Conservation (phyloP, 1,140 invertebrate species). For the Pentalonia nigronervosa region DNA sequence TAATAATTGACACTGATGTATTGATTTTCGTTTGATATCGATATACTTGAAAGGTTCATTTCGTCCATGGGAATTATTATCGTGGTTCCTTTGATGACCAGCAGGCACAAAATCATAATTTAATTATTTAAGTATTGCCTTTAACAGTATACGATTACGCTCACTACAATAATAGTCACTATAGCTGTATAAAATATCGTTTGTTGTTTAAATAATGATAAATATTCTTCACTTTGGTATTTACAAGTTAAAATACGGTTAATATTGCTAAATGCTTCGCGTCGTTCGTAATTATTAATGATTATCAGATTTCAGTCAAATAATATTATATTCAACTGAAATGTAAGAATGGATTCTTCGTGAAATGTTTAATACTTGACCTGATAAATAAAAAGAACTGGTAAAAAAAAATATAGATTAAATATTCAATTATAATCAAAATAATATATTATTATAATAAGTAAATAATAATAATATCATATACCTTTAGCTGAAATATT, state of each 20-base stretch:
- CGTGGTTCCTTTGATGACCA: not conserved
- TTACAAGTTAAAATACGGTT: not conserved
- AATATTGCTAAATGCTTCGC: not conserved
- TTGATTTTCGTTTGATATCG: not conserved
- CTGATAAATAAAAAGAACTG: not conserved
- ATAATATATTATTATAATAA: no score
- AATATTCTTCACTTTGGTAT: not conserved
- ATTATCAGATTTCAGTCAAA: not conserved
- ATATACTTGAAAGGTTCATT: not conserved
- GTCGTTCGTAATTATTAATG: not conserved
- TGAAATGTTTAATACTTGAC: not conserved
- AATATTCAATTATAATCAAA: not conserved
- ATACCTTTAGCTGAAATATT: no score
- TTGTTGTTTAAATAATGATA: not conserved
- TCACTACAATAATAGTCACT: not conserved
- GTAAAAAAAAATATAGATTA: not conserved
- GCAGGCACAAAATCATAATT: not conserved
- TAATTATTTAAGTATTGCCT: not conserved
- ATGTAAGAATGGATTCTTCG: not conserved
- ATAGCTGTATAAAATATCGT: not conserved
- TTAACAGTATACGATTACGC: not conserved
- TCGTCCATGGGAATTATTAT: not conserved
- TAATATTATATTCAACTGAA: not conserved
- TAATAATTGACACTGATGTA: not conserved
- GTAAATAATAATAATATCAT: no score